A percentile compares a stretch with the other conserved stretches of the same genome.
phyloP scores from a whole-genome alignment of 2,797 vertebrate genomes.

The Podarcis lilfordi region DNA sequence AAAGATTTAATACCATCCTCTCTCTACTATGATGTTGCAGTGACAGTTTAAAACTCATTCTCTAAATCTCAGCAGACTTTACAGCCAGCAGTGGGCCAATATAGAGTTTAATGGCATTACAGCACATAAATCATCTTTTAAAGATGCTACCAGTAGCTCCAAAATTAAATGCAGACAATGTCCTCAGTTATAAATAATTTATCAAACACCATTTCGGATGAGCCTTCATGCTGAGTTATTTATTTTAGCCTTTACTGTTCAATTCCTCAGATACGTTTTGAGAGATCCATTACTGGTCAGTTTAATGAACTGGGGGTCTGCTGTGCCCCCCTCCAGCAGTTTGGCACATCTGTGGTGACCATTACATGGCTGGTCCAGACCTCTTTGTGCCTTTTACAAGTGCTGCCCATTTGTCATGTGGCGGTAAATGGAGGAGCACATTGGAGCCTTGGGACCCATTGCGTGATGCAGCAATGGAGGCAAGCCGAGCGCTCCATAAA shows the following conservation, averaged over 20 bases:
- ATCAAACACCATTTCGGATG: slow-evolving; percentile 85
- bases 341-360: slow-evolving; percentile 89
- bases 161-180: slow-evolving; percentile 97
- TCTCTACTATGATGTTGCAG: slow-evolving; percentile 82
- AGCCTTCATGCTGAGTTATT: slow-evolving; percentile 80
- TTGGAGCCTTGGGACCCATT: slow-evolving; percentile 88
- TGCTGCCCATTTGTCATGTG: slow-evolving; percentile 89
- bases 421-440: slow-evolving; percentile 91
- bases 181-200: slow-evolving; percentile 98
- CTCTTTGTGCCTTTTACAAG: slow-evolving; percentile 79
- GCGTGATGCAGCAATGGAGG: slow-evolving; percentile 75
- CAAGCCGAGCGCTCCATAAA: slow-evolving; percentile 82
- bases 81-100: slow-evolving; percentile 90
- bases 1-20: slow-evolving; percentile 89
- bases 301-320: slow-evolving; percentile 89
- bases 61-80: slow-evolving; percentile 93
- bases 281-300: slow-evolving; percentile 86
- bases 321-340: slow-evolving; percentile 81
- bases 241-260: slow-evolving; percentile 89
- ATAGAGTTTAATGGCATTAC: slow-evolving; percentile 93
- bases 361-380: slow-evolving; percentile 81
- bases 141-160: slow-evolving; percentile 92
- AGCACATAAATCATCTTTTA: slow-evolving; percentile 99
- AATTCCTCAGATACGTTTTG: slow-evolving; percentile 91
- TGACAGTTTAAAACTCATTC: slow-evolving; percentile 96